Percentiles rank a stretch among this genome's conserved stretches.
Evolutionary conservation across 1,140 invertebrate genomes (phyloP).

Genomic region (Zaprionus nigranus): DNA sequence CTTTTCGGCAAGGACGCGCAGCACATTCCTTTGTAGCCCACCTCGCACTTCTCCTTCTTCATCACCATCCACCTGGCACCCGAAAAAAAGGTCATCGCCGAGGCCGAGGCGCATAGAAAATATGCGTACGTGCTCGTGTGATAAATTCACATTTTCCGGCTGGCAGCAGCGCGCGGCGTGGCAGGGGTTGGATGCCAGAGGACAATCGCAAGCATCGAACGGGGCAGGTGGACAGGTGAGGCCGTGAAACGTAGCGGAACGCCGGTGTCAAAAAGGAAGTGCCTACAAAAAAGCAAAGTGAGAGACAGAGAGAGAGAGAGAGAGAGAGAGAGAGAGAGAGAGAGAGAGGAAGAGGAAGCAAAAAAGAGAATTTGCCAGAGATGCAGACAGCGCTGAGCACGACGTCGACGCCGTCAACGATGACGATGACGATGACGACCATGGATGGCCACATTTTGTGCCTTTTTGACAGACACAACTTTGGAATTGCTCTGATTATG

Average conservation of each 20-base stretch:
- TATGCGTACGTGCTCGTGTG: constrained; percentile 81
- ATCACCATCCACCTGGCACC: background rate
- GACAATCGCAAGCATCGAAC: constrained; percentile 48
- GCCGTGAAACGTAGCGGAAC: constrained; percentile 78
- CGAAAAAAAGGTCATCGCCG: constrained; percentile 46
- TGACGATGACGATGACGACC: constrained; percentile 26
- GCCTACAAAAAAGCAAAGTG: constrained; percentile 53
- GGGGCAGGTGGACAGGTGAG: constrained; percentile 15
- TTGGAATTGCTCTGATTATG: constrained; percentile 81
- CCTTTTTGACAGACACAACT: constrained; percentile 79
- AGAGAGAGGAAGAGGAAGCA: background rate
- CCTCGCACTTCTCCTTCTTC: no score
- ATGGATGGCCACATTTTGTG: constrained; percentile 70
- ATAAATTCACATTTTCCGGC: constrained; percentile 82
- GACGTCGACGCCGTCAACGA: constrained; percentile 10
- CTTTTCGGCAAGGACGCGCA: constrained; percentile 29
- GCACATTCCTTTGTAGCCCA: background rate
- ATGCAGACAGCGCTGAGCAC: constrained; percentile 3
- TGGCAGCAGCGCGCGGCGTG: constrained; percentile 50
- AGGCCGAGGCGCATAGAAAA: constrained; percentile 42
- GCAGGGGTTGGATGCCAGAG: constrained; percentile 17
- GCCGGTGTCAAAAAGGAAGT: constrained; percentile 80
- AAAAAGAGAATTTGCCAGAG: constrained; percentile 17
- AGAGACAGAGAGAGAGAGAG: background rate
- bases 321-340: background rate